Evolutionary conservation across 1,140 invertebrate species (phyloP), one percentile per base, ranked within the genome.

Genomic region (Ridgeia piscesae): DNA sequence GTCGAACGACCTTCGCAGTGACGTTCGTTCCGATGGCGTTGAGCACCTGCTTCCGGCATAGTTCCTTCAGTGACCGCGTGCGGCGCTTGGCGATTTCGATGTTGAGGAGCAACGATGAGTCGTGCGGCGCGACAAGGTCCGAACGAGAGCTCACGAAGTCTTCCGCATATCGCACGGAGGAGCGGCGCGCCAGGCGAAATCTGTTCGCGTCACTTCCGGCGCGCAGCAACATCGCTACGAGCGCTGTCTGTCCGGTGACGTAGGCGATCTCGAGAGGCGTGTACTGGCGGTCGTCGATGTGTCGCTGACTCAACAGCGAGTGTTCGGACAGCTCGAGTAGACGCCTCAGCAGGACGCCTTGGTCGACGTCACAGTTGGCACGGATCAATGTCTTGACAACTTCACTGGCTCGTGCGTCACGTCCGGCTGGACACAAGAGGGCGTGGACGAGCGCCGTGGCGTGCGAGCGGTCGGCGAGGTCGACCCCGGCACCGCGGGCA

Each of bases 401-500:
- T 33, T 33, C 31, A 42, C 27, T 11, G 90, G 91, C 91, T 35
- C n/a, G 27, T 33, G 33, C 89, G 33, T 92, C 89, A 33, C 14
- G 33, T 35, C 35, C 92, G 31, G 34, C 9, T 4, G 92, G n/a
- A 77, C 58, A 77, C 9, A 93, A n/a, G 42, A 93, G 58, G 35
- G 91, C 91, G 91, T 92, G 88, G 11, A 93, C 35, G 35, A 93
- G 88, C 27, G 92, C 92, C 33, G 91, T 89, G 92, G 92, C 92
- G 31, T 88, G 58, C 33, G 92, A 35, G 27, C 92, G 48, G 89
- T 93, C 92, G 14, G 89, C 27, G 91, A 92, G 34, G 31, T 92
- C 35, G 50, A 91, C 48, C 4, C 88, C 89, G 33, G 92, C 92
- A 33, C 91, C 92, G 9, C 33, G 33, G 27, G 21, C 21, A 6